Percentiles rank a stretch among this genome's conserved stretches.
Evolutionary conservation across 2,888 invertebrate species (phyloP).

Genomic region (Erebia ligea): DNA sequence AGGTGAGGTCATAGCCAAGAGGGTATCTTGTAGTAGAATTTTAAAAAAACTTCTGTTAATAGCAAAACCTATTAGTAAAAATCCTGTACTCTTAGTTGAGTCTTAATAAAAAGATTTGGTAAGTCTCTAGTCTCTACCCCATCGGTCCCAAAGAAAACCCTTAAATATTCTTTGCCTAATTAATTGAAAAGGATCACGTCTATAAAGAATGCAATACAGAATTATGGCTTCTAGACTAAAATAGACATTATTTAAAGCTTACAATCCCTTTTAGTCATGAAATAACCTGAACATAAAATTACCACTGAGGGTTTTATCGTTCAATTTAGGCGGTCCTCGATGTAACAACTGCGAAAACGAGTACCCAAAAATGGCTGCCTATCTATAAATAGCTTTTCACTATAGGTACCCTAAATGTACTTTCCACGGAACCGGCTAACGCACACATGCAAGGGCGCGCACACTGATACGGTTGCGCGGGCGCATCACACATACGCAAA

Average conservation of each 20-base stretch:
- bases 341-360: constrained; percentile 34
- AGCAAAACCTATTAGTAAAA: too few species aligned
- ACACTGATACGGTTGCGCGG: constrained; percentile 49
- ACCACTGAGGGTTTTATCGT: constrained; percentile 25
- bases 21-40: too few species aligned
- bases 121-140: too few species aligned
- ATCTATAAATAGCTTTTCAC: constrained; percentile 60
- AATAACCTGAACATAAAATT: neutral
- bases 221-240: neutral
- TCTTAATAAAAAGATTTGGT: too few species aligned
- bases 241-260: neutral
- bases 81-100: too few species aligned
- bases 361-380: constrained; percentile 39
- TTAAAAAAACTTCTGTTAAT: too few species aligned
- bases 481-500: constrained; percentile 45
- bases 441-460: constrained; percentile 55
- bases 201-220: too few species aligned
- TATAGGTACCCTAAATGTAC: constrained; percentile 65
- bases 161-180: too few species aligned
- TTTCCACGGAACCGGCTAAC: constrained; percentile 67
- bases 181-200: too few species aligned
- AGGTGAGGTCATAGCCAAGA: too few species aligned
- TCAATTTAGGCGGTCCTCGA: constrained; percentile 29
- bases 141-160: too few species aligned
- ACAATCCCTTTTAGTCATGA: neutral